Base-by-base conservation (phyloP, 2,888 invertebrate genomes). In the Ennomos erosarius region DNA sequence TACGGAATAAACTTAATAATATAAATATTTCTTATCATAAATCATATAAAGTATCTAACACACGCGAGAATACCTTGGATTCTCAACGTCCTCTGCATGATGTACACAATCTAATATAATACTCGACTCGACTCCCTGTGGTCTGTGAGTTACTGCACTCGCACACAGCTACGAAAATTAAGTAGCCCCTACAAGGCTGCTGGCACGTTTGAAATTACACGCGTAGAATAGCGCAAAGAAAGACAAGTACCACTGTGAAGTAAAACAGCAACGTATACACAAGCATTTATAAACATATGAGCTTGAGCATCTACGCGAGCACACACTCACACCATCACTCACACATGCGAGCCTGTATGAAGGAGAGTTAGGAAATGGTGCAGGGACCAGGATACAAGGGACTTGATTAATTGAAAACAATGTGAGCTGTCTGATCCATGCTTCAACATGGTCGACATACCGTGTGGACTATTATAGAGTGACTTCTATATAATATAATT, bases 31-130 rank as follows among this genome's bases (percentile, higher is more conserved):
- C 34, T 4, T 36, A 37, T 12, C 2, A 53, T 40, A 53, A 40
- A 45, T 46, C 40, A 43, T 40, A 50, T 9, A 37, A 45, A 50
- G 16, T 35, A 40, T 50, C 8, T 42, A 10, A n/a, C 38, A 34
- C 36, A 11, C 42, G 26, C 34, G 8, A 37, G 42, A 9, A 10
- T 16, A 11, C 35, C 10, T 8, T 37, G 10, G 9, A 39, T 10
- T 33, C 1, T n/a, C 10, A 16, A 36, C 51, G 11, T 9, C 8
- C 10, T 8, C 33, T n/a, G 37, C 16, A n/a, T 44, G 26, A 52
- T 52, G 26, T 37, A 44, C 36, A 26, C 37, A 10, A 5, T 12
- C 10, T 42, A 35, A 51, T 51, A 34, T 53, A 9, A 37, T 44
- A 45, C 45, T 12, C 13, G 5, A n/a, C 16, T 53, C 45, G 5